Base-by-base conservation (phyloP, 92 coral and sea anemone species). In the Zoanthus gigantus region DNA sequence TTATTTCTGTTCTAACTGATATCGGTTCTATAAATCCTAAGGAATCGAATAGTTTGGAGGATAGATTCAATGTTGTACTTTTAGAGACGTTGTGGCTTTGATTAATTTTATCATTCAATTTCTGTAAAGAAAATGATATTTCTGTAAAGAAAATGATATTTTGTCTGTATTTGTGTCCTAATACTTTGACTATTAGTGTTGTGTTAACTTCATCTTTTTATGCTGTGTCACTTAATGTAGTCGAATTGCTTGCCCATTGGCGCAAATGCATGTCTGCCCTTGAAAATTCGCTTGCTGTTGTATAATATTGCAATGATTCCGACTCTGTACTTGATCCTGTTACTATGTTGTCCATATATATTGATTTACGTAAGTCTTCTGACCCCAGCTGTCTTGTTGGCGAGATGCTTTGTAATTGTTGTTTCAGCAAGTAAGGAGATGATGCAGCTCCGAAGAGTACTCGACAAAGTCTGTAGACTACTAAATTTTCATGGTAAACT, bases 361-460 rank as follows among this genome's bases (percentile, higher is more conserved):
- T 61, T 61, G 68, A 61, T 50, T 61, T 61, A 61, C 28, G 68
- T 61, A 61, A 61, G 68, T 61, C 68, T 13, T 61, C 68, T 61
- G 68, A 61, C 68, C 68, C 68, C 68, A 61, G 68, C 68, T 61
- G 68, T 61, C 68, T 61, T 61, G 68, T 61, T 61, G 68, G 68
- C 68, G 28, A 61, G 68, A n/a, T n/a, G 28, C 7, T 50, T 5
- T 50, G 6, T 6, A 50, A 50, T 50, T 50, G 54, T 50, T 50
- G 54, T 10, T 61, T 61, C 68, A 61, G 68, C 68, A 61, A 61
- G 68, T 61, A 12, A 61, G 28, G 54, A 23, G 23, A 23, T 23
- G 23, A 23, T 23, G 23, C 23, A 23, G 23, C 23, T 50, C 54
- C 68, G 15, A 61, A 61, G 68, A 61, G 68, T 61, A 61, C 68